Evolutionary conservation across 2,113 vertebrate genomes (phyloP).

Genomic region (Jaculus jaculus): DNA sequence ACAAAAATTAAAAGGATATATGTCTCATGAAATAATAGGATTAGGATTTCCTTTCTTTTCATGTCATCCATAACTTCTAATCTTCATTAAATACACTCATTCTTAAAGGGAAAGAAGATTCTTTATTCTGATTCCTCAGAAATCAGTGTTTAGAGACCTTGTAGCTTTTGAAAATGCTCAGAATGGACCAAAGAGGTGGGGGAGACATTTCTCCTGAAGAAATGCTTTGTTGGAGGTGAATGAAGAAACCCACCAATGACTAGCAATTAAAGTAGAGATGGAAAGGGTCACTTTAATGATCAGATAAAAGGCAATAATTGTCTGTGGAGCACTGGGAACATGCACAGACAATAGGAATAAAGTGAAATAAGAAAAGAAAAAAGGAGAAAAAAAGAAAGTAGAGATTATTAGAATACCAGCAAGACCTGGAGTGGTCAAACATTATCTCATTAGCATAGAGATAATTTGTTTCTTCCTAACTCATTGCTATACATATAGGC

Average conservation of each 20-base stretch:
- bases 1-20: conserved; percentile 80
- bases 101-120: not conserved
- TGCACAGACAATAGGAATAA: not conserved
- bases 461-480: not conserved
- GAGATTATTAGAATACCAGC: not conserved
- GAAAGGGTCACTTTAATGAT: not conserved
- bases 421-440: not conserved
- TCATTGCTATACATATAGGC: not conserved
- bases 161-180: not conserved
- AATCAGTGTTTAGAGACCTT: not conserved
- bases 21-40: not conserved
- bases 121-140: not conserved
- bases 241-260: not conserved
- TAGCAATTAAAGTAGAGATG: not conserved
- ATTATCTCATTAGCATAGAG: not conserved
- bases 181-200: not conserved
- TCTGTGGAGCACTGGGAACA: not conserved
- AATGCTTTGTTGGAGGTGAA: not conserved
- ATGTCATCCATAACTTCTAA: not conserved
- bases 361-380: not conserved
- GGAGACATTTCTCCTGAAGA: not conserved
- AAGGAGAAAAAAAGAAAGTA: not conserved
- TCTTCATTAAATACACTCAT: conserved; percentile 11
- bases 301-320: not conserved
- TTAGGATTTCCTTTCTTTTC: not conserved